Evolutionary conservation across 2,797 vertebrate species (phyloP).

Genomic region (Phalloptychus januarius): DNA sequence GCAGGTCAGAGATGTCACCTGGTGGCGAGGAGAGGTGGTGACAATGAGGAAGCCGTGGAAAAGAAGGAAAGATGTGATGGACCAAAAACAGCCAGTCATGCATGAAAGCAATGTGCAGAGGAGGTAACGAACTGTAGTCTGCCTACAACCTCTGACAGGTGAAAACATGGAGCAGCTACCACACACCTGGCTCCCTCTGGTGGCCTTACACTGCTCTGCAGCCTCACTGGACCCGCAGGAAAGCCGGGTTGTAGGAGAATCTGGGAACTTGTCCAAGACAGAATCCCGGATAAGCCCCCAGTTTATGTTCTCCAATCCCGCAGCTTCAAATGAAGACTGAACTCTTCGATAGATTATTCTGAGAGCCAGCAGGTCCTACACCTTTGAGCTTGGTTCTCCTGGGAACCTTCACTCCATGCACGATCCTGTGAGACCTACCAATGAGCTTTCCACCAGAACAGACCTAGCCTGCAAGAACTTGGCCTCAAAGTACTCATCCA

Average conservation of each 20-base stretch:
- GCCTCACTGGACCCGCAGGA: not conserved
- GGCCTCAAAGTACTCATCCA: not conserved
- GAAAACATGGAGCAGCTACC: not conserved
- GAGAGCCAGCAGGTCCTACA: not conserved
- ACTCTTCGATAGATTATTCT: not conserved
- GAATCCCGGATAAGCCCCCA: not conserved
- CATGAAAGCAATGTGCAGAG: constrained; percentile 15
- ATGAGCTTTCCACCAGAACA: not conserved
- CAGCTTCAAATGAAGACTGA: not conserved
- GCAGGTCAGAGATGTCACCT: constrained; percentile 89
- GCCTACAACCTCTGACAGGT: not conserved
- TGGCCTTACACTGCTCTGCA: not conserved
- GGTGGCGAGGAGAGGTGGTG: constrained; percentile 82
- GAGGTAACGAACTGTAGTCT: not conserved
- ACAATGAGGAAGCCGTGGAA: constrained; percentile 86
- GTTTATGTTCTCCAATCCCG: not conserved
- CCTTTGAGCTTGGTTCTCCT: not conserved
- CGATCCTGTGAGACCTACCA: not conserved
- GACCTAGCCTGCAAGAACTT: not conserved
- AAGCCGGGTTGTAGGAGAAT: not conserved
- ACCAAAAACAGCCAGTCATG: constrained; percentile 58
- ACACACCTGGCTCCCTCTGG: not conserved
- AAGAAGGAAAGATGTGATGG: constrained; percentile 83
- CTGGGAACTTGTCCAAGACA: not conserved
- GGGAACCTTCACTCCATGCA: not conserved